A percentile compares a stretch with the other conserved stretches of the same genome.
phyloP scores from a whole-genome alignment of 2,797 vertebrate species.

The Alca torda region DNA sequence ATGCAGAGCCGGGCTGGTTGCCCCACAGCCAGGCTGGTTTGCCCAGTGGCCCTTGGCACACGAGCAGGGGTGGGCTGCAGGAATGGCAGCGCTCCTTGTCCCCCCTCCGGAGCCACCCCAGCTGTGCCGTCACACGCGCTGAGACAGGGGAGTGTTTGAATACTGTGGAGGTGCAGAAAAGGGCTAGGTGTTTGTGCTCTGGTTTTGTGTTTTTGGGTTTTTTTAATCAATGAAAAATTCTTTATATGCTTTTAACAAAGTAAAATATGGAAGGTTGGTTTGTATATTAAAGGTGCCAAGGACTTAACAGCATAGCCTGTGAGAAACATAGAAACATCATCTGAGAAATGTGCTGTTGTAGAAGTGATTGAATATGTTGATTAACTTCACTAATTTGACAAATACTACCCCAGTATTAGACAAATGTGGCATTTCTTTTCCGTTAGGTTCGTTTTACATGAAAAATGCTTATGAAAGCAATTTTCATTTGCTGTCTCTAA shows the following conservation, averaged over 20 bases:
- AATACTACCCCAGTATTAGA: background rate
- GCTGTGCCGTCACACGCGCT: fast-evolving
- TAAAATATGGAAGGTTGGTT: background rate
- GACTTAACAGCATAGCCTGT: background rate
- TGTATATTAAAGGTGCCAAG: background rate
- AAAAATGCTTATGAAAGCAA: background rate
- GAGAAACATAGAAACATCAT: background rate
- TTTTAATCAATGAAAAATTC: background rate
- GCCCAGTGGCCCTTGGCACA: fast-evolving
- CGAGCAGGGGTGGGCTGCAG: background rate
- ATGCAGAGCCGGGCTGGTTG: background rate
- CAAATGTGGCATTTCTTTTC: background rate
- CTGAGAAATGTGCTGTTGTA: background rate
- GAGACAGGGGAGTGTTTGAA: background rate
- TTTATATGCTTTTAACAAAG: background rate
- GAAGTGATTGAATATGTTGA: background rate
- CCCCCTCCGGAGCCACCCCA: background rate
- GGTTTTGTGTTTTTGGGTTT: background rate
- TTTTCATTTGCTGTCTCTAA: background rate
- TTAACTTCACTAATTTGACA: background rate
- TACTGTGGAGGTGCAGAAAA: fast-evolving
- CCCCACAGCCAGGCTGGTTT: background rate
- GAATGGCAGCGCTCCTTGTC: background rate
- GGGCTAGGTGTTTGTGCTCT: background rate
- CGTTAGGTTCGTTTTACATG: background rate